phyloP scores from a whole-genome alignment of 2,888 invertebrate species.

The Acrobasis suavella region DNA sequence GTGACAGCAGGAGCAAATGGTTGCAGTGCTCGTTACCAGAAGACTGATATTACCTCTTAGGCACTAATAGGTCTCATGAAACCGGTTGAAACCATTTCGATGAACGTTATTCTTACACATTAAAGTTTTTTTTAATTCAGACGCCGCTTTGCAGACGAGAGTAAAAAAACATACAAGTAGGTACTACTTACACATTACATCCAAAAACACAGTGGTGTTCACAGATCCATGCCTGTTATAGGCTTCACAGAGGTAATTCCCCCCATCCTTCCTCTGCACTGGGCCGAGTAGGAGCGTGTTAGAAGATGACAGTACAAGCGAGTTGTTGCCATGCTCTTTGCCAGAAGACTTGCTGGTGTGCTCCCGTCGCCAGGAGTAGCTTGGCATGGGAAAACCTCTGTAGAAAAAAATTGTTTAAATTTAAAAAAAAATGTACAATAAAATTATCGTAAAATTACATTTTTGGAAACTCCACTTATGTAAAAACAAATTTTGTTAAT shows the following conservation, averaged over 20 bases:
- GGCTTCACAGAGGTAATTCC: slow-evolving; percentile 90
- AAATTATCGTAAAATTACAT: no score
- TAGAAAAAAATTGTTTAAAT: slow-evolving; percentile 13
- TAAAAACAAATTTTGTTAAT: no score
- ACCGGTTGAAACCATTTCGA: no score
- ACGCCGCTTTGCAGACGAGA: no score
- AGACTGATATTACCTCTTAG: no score
- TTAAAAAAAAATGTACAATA: not conserved
- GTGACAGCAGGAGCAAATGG: no score
- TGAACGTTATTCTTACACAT: no score
- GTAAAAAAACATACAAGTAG: no score
- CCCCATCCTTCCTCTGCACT: slow-evolving; percentile 87
- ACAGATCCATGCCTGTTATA: slow-evolving; percentile 90
- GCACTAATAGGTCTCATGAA: no score
- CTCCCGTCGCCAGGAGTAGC: slow-evolving; percentile 87
- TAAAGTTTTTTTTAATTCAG: no score
- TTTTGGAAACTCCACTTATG: no score
- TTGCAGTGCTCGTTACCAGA: no score
- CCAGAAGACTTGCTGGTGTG: slow-evolving; percentile 54
- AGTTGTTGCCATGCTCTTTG: slow-evolving; percentile 57
- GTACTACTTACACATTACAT: slow-evolving; percentile 90
- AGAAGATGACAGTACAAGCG: slow-evolving; percentile 65
- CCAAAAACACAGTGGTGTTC: slow-evolving; percentile 86
- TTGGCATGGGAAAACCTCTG: slow-evolving; percentile 87
- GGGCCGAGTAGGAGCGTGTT: slow-evolving; percentile 81